These are phyloP conservation scores for Falco punctatus DNA, from an alignment of 2,113 vertebrate genomes.

Conservation along the genomic window DNA sequence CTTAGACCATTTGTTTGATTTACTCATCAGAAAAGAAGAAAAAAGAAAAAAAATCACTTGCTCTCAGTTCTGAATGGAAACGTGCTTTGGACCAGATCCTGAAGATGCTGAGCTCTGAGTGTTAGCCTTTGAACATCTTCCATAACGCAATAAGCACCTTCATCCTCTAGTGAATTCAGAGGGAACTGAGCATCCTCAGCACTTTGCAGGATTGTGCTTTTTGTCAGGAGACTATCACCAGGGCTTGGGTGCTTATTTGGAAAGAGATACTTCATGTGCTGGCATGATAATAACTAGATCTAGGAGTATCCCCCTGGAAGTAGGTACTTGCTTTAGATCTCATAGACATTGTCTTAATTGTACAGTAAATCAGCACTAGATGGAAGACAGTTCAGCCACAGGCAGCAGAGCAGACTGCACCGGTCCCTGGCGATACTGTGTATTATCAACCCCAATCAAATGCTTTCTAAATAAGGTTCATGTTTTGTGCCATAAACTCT, in stretches of 20 bases:
- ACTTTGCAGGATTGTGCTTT: not conserved
- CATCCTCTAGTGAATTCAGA: not conserved
- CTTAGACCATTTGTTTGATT: constrained; percentile 30
- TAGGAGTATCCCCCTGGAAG: not conserved
- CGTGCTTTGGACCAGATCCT: not conserved
- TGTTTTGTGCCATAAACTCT: constrained; percentile 22
- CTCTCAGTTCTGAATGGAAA: constrained; percentile 16
- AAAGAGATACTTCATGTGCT: not conserved
- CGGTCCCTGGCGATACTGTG: not conserved
- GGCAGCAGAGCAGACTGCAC: not conserved
- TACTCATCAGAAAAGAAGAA: not conserved
- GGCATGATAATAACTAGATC: constrained; percentile 25
- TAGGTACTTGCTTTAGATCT: constrained; percentile 33
- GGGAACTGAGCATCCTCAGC: not conserved
- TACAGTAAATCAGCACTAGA: constrained; percentile 12
- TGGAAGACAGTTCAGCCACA: not conserved
- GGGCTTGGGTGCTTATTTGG: not conserved
- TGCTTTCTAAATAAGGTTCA: constrained; percentile 12
- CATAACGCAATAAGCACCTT: not conserved
- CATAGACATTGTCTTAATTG: constrained; percentile 51
- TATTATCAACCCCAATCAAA: constrained; percentile 24
- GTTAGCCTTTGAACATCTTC: not conserved
- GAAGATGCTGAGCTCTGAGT: not conserved
- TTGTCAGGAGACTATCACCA: not conserved
- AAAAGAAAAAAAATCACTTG: accelerated